These are phyloP conservation scores for Acrocephalus kingi DNA, from an alignment of 2,113 vertebrate species.

Conservation along the genomic window DNA sequence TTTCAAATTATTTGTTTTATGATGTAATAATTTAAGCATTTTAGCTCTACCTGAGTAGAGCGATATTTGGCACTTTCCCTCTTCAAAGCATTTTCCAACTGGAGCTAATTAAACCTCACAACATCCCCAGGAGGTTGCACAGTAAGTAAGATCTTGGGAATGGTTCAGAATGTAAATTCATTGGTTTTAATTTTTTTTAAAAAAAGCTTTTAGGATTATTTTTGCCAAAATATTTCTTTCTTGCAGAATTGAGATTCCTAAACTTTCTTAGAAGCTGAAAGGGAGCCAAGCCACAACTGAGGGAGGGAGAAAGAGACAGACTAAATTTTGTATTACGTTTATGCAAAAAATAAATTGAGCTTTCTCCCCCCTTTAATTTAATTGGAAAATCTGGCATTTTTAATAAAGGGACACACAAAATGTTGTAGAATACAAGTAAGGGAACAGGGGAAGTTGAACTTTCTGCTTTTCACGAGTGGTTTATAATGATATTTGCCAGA, in stretches of 20 bases:
- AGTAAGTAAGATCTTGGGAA: conserved; percentile 36
- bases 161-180: conserved; percentile 46
- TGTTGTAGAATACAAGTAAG: background rate
- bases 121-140: conserved; percentile 14
- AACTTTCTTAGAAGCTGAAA: background rate
- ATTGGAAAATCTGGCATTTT: background rate
- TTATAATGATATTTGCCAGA: background rate
- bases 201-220: background rate
- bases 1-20: conserved; percentile 30
- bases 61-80: background rate
- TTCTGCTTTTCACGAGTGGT: background rate
- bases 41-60: background rate
- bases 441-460: background rate
- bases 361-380: background rate
- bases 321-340: background rate
- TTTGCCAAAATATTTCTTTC: conserved; percentile 22
- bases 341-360: background rate
- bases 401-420: background rate
- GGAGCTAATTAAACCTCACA: conserved; percentile 51
- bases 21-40: conserved; percentile 15
- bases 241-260: background rate
- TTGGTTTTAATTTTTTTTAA: background rate
- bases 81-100: conserved; percentile 27
- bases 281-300: background rate
- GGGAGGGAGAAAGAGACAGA: background rate